These are phyloP conservation scores for Lissonota sp. DNA, from an alignment of 2,888 invertebrate genomes.

Conservation along the genomic window DNA sequence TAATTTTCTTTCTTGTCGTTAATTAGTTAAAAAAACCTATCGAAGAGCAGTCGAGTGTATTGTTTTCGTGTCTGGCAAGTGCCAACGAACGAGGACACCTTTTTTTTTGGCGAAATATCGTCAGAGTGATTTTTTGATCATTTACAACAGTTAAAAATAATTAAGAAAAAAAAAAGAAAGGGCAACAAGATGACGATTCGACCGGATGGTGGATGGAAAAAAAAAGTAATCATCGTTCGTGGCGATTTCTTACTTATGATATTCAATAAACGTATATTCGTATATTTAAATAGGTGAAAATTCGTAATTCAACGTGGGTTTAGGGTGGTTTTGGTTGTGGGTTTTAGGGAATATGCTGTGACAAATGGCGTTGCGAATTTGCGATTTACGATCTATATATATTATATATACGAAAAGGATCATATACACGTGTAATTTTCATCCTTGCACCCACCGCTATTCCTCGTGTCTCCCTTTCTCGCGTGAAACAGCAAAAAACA, in stretches of 20 bases:
- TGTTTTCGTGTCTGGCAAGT: conserved; percentile 51
- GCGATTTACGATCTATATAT: conserved; percentile 23
- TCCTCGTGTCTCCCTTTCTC: conserved; percentile 61
- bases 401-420: background rate
- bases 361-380: conserved; percentile 25
- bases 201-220: background rate
- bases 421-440: conserved; percentile 30
- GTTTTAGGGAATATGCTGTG: conserved; percentile 44
- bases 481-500: conserved; percentile 73
- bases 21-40: conserved; percentile 61
- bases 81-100: conserved; percentile 35
- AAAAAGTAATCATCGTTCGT: conserved; percentile 16
- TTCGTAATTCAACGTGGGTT: conserved; percentile 22
- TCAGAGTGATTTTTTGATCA: background rate
- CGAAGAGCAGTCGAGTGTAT: conserved; percentile 65
- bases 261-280: conserved; percentile 44
- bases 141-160: conserved; percentile 1
- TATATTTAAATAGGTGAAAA: conserved; percentile 43
- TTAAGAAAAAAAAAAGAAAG: background rate
- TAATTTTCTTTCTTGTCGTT: conserved; percentile 27
- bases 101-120: conserved; percentile 5
- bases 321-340: no score
- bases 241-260: conserved; percentile 57
- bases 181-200: background rate
- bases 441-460: conserved; percentile 31